Evolutionary conservation across 2,113 vertebrate genomes (phyloP).

Genomic region (Ovibos moschatus): DNA sequence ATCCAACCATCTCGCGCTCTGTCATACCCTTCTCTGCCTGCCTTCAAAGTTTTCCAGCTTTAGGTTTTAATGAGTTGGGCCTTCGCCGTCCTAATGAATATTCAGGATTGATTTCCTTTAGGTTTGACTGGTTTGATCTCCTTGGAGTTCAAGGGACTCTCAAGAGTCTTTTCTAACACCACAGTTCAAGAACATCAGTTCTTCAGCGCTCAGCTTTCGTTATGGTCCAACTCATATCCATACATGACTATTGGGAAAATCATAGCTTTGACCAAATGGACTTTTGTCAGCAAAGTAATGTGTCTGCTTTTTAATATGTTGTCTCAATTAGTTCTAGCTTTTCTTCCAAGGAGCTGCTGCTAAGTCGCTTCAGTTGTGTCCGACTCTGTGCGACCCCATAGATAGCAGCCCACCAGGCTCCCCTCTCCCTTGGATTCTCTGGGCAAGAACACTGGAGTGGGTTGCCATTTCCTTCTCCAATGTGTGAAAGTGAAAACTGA

Average conservation of each 20-base stretch:
- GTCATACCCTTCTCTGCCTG: background rate
- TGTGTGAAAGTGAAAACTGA: too few species aligned
- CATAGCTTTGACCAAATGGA: background rate
- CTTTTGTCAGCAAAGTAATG: background rate
- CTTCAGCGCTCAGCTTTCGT: fast-evolving
- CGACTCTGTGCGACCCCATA: too few species aligned
- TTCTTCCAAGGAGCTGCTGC: background rate
- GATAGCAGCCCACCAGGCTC: too few species aligned
- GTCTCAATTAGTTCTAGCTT: background rate
- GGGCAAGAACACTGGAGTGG: too few species aligned
- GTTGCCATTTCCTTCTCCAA: too few species aligned
- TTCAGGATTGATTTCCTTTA: background rate
- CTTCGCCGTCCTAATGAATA: background rate
- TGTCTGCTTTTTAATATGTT: background rate
- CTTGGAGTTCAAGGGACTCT: background rate
- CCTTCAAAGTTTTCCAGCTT: background rate
- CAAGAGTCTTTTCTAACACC: background rate
- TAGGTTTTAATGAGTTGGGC: background rate
- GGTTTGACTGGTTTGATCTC: background rate
- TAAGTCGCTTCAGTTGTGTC: too few species aligned
- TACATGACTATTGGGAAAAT: background rate
- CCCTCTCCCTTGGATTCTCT: too few species aligned
- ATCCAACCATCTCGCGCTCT: background rate
- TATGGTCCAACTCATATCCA: background rate
- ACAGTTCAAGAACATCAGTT: background rate